A percentile compares a stretch with the other conserved stretches of the same genome.
These are phyloP conservation scores for Cathartes aura DNA, from an alignment of 2,113 vertebrate genomes.

Conservation along the genomic window DNA sequence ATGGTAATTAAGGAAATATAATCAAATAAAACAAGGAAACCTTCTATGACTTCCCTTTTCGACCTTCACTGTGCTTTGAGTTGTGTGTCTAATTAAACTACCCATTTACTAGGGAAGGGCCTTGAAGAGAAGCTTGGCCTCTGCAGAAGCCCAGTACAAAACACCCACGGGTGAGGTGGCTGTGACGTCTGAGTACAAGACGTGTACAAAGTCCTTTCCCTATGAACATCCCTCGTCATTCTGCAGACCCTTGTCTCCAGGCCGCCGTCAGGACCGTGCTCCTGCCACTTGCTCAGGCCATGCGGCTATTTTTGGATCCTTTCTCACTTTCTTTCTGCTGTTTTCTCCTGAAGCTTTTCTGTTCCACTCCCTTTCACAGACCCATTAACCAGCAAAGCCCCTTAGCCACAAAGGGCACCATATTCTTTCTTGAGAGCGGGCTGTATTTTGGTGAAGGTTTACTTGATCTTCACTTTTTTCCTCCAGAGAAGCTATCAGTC, in stretches of 20 bases:
- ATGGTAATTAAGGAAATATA: neutral
- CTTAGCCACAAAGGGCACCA: no score
- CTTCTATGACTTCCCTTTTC: neutral
- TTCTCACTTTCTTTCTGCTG: neutral
- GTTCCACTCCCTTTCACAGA: no score
- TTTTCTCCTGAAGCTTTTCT: neutral
- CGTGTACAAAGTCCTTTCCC: neutral
- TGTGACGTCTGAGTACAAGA: accelerated
- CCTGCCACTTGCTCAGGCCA: neutral
- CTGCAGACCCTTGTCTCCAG: neutral
- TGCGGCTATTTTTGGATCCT: neutral
- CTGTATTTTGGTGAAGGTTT: neutral
- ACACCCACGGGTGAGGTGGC: accelerated
- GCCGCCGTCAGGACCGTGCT: neutral
- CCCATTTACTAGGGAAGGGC: neutral
- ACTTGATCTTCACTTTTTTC: neutral
- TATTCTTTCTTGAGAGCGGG: no score
- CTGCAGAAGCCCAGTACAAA: no score
- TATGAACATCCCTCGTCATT: no score
- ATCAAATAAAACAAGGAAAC: neutral
- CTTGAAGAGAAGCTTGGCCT: neutral
- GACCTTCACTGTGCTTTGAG: neutral
- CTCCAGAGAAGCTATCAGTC: neutral
- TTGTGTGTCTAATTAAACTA: neutral
- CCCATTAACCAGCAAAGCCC: neutral